phyloP scores from a whole-genome alignment of 2,797 vertebrate genomes.

The Limosa lapponica region DNA sequence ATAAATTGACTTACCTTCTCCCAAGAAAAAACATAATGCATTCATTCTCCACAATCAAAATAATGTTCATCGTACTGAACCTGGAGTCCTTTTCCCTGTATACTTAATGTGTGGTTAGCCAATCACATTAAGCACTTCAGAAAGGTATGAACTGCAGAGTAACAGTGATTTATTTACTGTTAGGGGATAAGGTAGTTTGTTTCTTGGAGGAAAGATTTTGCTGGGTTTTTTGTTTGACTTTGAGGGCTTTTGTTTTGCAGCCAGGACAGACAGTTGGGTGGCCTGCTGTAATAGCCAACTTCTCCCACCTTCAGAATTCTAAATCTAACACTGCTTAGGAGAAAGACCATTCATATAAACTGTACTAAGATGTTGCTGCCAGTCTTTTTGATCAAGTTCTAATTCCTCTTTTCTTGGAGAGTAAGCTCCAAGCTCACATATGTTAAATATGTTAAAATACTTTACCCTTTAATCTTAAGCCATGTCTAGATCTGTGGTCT shows the following conservation, averaged over 20 bases:
- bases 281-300: neutral
- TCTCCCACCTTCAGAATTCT: neutral
- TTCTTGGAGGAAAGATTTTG: neutral
- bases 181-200: neutral
- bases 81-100: neutral
- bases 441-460: too few species aligned
- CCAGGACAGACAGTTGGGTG: fast-evolving
- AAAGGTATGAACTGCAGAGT: neutral
- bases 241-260: neutral
- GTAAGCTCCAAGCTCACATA: neutral
- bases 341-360: neutral
- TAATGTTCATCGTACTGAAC: neutral
- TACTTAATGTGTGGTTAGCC: neutral
- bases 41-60: neutral
- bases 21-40: neutral
- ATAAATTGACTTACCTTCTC: neutral
- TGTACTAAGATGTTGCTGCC: neutral
- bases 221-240: fast-evolving
- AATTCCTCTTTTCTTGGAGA: fast-evolving
- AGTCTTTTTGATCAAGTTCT: neutral
- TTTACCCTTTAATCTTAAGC: neutral
- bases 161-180: neutral
- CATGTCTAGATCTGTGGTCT: neutral
- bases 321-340: neutral
- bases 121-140: neutral